These are phyloP conservation scores for Palythoa heliodiscus DNA, from an alignment of 92 coral and sea anemone genomes.

Conservation along the genomic window DNA sequence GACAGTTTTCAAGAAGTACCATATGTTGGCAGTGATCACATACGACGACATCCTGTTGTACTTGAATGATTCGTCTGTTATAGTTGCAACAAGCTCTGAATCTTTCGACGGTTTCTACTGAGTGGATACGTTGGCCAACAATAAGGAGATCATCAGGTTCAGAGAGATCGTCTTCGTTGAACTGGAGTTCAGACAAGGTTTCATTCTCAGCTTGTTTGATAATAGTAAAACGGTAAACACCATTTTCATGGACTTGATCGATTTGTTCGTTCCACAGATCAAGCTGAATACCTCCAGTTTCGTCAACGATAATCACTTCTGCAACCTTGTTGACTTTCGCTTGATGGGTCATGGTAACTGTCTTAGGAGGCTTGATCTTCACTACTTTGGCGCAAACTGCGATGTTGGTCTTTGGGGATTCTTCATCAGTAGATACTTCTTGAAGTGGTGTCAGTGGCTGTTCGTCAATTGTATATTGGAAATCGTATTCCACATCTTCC, in stretches of 20 bases:
- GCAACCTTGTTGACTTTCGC: conserved; percentile 35
- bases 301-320: conserved; percentile 53
- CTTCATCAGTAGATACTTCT: conserved; percentile 23
- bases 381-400: conserved; percentile 60
- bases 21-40: conserved; percentile 60
- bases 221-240: conserved; percentile 62
- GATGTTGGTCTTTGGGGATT: conserved; percentile 24
- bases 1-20: conserved; percentile 61
- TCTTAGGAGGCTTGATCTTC: conserved; percentile 50
- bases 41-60: conserved; percentile 53
- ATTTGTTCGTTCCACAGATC: conserved; percentile 65
- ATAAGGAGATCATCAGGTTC: conserved; percentile 41
- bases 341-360: conserved; percentile 42
- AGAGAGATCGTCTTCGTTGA: conserved; percentile 44
- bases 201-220: conserved; percentile 56
- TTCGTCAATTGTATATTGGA: conserved; percentile 29
- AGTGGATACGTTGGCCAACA: conserved; percentile 4
- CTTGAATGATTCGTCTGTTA: conserved; percentile 31
- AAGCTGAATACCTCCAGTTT: conserved; percentile 50
- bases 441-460: conserved; percentile 20
- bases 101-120: conserved; percentile 1
- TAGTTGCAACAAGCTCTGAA: not conserved
- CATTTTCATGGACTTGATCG: conserved; percentile 49
- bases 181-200: conserved; percentile 61
- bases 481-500: conserved; percentile 49